Evolutionary conservation across 2,888 invertebrate species (phyloP).

Genomic region (Drosophila histrio): DNA sequence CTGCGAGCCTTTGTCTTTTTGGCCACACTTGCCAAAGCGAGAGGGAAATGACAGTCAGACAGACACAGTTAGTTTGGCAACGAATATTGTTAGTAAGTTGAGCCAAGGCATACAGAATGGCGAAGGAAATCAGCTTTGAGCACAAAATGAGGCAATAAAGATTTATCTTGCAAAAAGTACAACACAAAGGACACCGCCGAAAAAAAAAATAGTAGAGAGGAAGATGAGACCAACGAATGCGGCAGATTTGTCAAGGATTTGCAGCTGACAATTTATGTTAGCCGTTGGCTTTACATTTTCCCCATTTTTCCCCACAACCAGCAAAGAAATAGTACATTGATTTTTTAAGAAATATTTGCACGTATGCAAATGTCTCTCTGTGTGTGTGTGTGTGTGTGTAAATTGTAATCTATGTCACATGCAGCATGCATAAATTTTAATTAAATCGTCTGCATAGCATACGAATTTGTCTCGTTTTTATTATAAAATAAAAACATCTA

Average conservation of each 20-base stretch:
- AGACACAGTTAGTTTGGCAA: constrained; percentile 49
- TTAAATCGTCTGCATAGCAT: constrained; percentile 42
- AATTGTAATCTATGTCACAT: constrained; percentile 57
- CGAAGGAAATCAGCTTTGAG: constrained; percentile 68
- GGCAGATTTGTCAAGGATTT: constrained; percentile 78
- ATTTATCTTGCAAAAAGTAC: constrained; percentile 61
- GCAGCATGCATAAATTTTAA: constrained; percentile 70
- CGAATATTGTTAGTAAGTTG: constrained; percentile 34
- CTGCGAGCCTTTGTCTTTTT: constrained; percentile 63
- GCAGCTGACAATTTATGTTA: constrained; percentile 71
- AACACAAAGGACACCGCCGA: constrained; percentile 48
- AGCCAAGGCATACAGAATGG: constrained; percentile 34
- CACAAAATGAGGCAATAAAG: constrained; percentile 79
- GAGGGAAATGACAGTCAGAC: background rate
- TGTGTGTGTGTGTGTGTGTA: constrained; percentile 11
- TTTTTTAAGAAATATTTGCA: constrained; percentile 14
- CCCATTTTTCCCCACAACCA: constrained; percentile 7
- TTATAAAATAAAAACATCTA: background rate
- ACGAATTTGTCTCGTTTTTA: constrained; percentile 9
- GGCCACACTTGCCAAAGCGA: constrained; percentile 40
- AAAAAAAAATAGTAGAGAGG: background rate
- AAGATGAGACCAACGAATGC: constrained; percentile 55
- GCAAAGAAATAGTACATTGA: constrained; percentile 30
- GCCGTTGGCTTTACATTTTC: constrained; percentile 47
- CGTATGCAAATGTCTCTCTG: constrained; percentile 6